Percentiles rank a stretch among this genome's conserved stretches.
phyloP scores from a whole-genome alignment of 2,113 vertebrate genomes.

The Nothocercus nigrocapillus region DNA sequence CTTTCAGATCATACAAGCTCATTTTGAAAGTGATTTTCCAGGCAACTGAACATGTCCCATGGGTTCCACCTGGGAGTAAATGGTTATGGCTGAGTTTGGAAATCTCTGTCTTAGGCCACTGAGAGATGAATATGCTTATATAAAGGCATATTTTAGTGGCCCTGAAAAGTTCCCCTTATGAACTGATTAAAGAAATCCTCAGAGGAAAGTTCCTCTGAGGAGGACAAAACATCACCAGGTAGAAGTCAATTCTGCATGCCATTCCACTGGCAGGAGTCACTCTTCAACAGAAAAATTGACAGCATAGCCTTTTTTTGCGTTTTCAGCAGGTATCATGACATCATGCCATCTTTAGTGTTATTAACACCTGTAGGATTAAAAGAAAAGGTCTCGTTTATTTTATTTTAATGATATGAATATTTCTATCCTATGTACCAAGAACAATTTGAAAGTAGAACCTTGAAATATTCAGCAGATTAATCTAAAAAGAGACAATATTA shows the following conservation, averaged over 20 bases:
- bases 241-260: not conserved
- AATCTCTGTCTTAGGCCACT: not conserved
- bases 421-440: not conserved
- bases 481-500: not conserved
- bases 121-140: not conserved
- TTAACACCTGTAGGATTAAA: not conserved
- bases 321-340: not conserved
- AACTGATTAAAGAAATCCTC: not conserved
- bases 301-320: not conserved
- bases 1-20: not conserved
- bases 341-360: not conserved
- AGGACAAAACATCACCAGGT: too few species aligned
- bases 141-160: not conserved
- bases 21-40: constrained; percentile 53
- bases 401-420: not conserved
- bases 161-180: not conserved
- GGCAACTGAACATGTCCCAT: not conserved
- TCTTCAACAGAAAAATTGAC: not conserved
- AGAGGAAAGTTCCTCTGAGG: not conserved
- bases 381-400: not conserved
- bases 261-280: not conserved
- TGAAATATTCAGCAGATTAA: not conserved
- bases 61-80: not conserved
- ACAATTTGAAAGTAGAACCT: not conserved
- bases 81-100: not conserved